Percentiles rank a stretch among this genome's conserved stretches.
Conservation (phyloP, 1,140 invertebrate genomes). For the Drosophila varians region DNA sequence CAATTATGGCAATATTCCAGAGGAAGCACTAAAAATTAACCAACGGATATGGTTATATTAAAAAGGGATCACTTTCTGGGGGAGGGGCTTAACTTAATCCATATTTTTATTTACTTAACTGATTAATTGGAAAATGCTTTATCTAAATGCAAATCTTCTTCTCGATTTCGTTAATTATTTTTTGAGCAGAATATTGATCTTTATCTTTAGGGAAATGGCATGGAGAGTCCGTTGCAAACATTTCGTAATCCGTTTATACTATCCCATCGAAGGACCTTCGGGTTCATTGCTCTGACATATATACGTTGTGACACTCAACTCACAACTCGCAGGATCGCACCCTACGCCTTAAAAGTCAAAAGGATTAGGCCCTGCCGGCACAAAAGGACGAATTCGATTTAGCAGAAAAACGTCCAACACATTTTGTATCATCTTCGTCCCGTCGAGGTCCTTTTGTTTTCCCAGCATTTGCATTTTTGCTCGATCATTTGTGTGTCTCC, state of each 20-base stretch:
- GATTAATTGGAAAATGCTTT: not conserved
- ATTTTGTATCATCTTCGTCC: conserved; percentile 45
- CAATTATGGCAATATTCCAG: conserved; percentile 7
- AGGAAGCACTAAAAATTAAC: conserved; percentile 14
- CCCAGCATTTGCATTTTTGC: conserved; percentile 75
- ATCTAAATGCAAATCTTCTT: too few species aligned
- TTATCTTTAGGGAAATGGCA: conserved; percentile 17
- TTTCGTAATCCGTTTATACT: conserved; percentile 40
- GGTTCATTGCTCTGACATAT: conserved; percentile 63
- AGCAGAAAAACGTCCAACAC: conserved; percentile 75
- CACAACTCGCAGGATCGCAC: conserved; percentile 62
- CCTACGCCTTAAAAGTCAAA: conserved; percentile 75
- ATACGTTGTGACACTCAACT: conserved; percentile 67
- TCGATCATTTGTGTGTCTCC: conserved; percentile 64
- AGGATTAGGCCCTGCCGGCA: conserved; percentile 56
- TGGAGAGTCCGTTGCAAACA: not conserved
- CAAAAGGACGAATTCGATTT: conserved; percentile 70
- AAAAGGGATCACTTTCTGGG: not conserved
- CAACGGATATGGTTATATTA: conserved; percentile 1
- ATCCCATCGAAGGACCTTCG: conserved; percentile 4
- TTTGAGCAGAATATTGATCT: conserved; percentile 11
- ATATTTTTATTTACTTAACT: not conserved
- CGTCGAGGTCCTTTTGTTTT: conserved; percentile 28
- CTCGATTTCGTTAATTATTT: not conserved
- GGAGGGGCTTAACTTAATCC: not conserved